phyloP scores from a whole-genome alignment of 1,140 invertebrate species.

The Aleiodes sp. region DNA sequence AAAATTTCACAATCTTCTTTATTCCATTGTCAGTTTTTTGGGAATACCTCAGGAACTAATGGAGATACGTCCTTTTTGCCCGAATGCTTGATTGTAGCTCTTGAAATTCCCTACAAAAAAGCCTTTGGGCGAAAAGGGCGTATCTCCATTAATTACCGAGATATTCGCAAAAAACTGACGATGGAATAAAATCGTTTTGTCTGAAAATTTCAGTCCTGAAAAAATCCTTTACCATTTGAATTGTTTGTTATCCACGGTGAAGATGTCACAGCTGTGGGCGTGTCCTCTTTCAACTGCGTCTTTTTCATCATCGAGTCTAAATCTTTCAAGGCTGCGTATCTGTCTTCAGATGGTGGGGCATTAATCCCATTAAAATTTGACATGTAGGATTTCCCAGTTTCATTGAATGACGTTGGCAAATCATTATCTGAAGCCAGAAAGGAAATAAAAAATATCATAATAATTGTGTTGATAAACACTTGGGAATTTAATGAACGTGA shows the following conservation, averaged over 20 bases:
- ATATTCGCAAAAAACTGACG: no score
- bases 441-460: constrained; percentile 41
- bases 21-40: no score
- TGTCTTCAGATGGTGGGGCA: constrained; percentile 73
- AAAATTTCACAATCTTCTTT: no score
- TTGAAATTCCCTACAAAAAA: no score
- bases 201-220: no score
- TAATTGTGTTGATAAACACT: constrained; percentile 5
- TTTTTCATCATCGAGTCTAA: constrained; percentile 76
- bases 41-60: no score
- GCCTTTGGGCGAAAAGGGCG: no score
- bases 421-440: constrained; percentile 50
- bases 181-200: no score
- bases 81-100: no score
- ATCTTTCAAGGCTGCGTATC: constrained; percentile 85
- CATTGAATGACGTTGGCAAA: constrained; percentile 53
- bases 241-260: constrained; percentile 59
- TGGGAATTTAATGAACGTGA: no score
- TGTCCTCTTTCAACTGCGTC: constrained; percentile 59
- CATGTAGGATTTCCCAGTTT: constrained; percentile 43
- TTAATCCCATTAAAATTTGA: constrained; percentile 54
- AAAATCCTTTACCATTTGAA: constrained; percentile 48
- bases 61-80: no score
- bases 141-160: no score
- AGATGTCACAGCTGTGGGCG: constrained; percentile 41